Percentiles rank a stretch among this genome's conserved stretches.
Conservation (phyloP, 2,113 vertebrate species). For the Talpa occidentalis region DNA sequence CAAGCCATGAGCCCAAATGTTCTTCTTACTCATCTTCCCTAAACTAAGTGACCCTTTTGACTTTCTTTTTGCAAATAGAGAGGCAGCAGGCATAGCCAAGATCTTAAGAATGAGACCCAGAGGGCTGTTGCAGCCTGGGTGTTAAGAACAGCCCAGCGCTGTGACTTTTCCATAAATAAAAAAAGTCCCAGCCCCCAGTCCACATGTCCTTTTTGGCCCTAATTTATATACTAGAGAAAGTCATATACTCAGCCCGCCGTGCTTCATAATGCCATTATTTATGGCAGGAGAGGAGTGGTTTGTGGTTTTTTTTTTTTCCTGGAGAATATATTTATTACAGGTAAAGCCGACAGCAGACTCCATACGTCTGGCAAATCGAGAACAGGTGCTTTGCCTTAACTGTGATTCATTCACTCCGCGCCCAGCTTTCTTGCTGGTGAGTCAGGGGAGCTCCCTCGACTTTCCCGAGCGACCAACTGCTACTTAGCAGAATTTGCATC, state of each 20-base stretch:
- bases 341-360: conserved; percentile 77
- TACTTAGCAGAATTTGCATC: conserved; percentile 72
- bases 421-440: conserved; percentile 17
- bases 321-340: conserved; percentile 84
- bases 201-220: conserved; percentile 75
- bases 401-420: background rate
- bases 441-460: background rate
- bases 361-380: conserved; percentile 71
- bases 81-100: background rate
- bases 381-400: conserved; percentile 87
- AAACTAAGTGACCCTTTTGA: background rate
- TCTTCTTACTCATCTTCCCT: background rate
- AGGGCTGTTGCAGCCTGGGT: conserved; percentile 20
- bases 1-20: background rate
- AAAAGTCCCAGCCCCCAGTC: conserved; percentile 19
- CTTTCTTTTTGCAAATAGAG: background rate
- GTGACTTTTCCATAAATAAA: conserved; percentile 71
- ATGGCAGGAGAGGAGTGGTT: conserved; percentile 63
- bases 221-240: conserved; percentile 87
- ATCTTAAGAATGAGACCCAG: background rate
- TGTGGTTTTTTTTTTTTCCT: conserved; percentile 71
- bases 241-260: conserved; percentile 79
- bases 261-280: conserved; percentile 85
- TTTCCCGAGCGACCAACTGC: conserved; percentile 49
- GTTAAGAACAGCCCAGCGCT: background rate